Base-by-base conservation (phyloP, 2,797 vertebrate genomes). In the Pipistrellus nathusii region DNA sequence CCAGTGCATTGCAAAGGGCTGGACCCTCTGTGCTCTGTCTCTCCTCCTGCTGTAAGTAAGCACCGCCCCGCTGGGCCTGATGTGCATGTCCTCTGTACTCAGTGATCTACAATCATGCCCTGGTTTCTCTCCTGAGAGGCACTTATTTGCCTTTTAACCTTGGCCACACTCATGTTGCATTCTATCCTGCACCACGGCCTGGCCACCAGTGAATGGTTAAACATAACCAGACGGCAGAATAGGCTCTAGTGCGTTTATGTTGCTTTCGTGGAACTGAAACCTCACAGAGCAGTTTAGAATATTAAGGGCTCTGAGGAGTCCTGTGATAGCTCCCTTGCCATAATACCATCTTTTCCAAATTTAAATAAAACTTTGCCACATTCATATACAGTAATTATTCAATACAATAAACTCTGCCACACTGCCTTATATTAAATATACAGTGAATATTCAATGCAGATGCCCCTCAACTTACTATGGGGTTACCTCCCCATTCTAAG, bases 1-100 rank as follows among this genome's bases (percentile, higher is more conserved):
- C 13, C 66, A n/a, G 3, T 8, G 41, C 6, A 3, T 38, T 0
- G 0, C 55, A 10, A 11, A 5, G 44, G 44, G 15, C 46, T 21
- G 35, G 35, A 5, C 17, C 27, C 15, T 8, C 14, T 1, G 20
- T 7, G 0, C 30, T 30, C 32, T 25, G 12, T 41, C 15, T 93
- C 23, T 72, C 20, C 84, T 92, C 38, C 27, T 35, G 44, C 46
- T 53, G 15, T 44, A 6, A 64, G 35, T 32, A 8, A 87, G 30
- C 53, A 11, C 27, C 2, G 15, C 11, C 15, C 57, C 35, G 21
- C 30, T 32, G 15, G 59, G 20, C 44, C 30, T 44, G 59, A 27
- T 9, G 32, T 20, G 14, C 8, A 3, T 14, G 21, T 6, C 11
- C n/a, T 51, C 53, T 59, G 14, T n/a, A 20, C 23, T 59, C 23